Evolutionary conservation across 1,140 invertebrate genomes (phyloP), one percentile per base, ranked within the genome.

Genomic region (Wiebesia pumilae): DNA sequence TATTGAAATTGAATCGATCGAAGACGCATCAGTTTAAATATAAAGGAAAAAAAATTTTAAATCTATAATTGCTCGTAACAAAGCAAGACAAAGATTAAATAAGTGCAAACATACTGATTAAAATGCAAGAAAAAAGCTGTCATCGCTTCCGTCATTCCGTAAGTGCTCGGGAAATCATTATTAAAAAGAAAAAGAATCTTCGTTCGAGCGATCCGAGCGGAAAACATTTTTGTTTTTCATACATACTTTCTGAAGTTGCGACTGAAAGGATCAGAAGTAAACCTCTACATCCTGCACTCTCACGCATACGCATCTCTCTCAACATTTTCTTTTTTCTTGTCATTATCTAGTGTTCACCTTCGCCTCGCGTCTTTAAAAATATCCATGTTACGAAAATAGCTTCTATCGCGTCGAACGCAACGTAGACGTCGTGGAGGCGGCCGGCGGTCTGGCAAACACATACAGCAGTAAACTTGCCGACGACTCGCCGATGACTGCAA

Each of bases 331-430:
- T 62, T 27, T 62, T 10, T 27, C 58, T 27, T 9, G 73, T 73
- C 51, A 79, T 43, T 84, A 80, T 85, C 69, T 83, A 35, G 67
- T 87, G 86, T 88, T 90, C 88, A 90, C 87, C 87, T 89, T 77
- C 67, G 77, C 33, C 69, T 73, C 4, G 69, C 73, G 71, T 58
- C 85, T 83, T 89, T 83, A 80, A 88, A 88, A 86, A 88, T 88
- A 88, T 86, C 83, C 87, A 84, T 89, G 78, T 38, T 38, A 80
- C 65, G 47, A 81, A 81, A 85, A 85, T 81, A 85, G 33, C 38
- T 24, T 19, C 35, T 69, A 33, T 3, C 47, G 21, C 69, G 33
- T 80, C 24, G 58, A 77, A 51, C 38, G 6, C 40, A 43, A 73
- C 38, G 30, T 38, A 51, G 0, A 40, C 19, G 51, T 62, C 40